A percentile compares a stretch with the other conserved stretches of the same genome.
phyloP scores from a whole-genome alignment of 1,140 invertebrate genomes.

The Scylla paramamosain region DNA sequence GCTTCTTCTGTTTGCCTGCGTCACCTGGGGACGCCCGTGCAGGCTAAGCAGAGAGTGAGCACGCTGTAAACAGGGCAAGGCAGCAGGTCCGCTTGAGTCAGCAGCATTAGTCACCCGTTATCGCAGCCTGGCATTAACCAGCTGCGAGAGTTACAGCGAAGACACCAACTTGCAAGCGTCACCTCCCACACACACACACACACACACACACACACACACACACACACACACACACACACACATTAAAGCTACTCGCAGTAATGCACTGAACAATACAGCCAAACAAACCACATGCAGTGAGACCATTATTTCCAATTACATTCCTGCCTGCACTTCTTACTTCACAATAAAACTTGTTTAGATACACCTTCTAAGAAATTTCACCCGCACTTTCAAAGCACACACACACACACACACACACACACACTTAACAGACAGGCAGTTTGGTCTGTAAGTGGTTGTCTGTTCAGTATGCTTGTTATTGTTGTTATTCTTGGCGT shows the following conservation, averaged over 20 bases:
- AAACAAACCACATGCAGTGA: neutral
- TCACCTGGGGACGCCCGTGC: neutral
- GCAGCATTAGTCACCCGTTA: neutral
- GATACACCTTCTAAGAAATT: neutral
- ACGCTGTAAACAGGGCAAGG: neutral
- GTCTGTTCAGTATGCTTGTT: no score
- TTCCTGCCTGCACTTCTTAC: neutral
- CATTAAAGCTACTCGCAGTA: neutral
- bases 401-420: slow-evolving; percentile 9
- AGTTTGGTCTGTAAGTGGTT: no score
- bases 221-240: slow-evolving; percentile 46
- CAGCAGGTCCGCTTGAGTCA: neutral
- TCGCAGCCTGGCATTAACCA: neutral
- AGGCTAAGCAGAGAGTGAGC: neutral
- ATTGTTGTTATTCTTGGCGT: no score
- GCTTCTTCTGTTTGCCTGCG: neutral
- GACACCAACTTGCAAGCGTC: neutral
- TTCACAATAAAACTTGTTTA: neutral
- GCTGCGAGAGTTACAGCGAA: neutral
- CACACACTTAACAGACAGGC: neutral
- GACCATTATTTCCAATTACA: neutral
- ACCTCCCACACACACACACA: neutral
- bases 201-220: slow-evolving; percentile 46
- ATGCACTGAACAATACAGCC: neutral
- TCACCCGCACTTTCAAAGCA: neutral